Evolutionary conservation across 2,797 vertebrate genomes (phyloP).

Genomic region (Rhinoraja longicauda): DNA sequence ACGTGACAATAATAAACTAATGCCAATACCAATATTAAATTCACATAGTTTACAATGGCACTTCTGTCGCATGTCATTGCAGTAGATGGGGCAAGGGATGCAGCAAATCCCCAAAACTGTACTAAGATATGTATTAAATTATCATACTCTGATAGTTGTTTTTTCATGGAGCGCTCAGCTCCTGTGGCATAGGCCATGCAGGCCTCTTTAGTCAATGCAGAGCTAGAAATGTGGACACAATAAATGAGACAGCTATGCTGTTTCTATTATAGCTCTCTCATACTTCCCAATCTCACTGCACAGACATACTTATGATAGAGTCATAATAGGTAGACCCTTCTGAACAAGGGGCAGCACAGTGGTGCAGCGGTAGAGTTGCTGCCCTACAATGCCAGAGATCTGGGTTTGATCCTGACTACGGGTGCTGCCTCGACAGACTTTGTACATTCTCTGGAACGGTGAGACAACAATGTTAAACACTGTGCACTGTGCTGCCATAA

Average conservation of each 20-base stretch:
- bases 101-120: background rate
- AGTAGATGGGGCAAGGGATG: background rate
- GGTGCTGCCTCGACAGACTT: no score
- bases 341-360: no score
- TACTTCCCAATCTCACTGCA: background rate
- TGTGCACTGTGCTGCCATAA: no score
- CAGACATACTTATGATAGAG: background rate
- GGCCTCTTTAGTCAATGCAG: background rate
- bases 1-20: no score
- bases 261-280: background rate
- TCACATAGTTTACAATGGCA: background rate
- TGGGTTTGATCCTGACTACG: no score
- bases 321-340: background rate
- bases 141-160: no score
- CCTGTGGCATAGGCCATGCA: background rate
- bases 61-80: background rate
- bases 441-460: no score
- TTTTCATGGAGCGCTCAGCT: background rate
- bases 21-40: background rate
- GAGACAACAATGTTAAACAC: no score
- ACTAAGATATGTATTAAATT: background rate
- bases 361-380: no score
- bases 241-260: background rate
- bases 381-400: no score
- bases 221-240: background rate